Base-by-base conservation (phyloP, 2,888 invertebrate species). In the Masnerella sp. region DNA sequence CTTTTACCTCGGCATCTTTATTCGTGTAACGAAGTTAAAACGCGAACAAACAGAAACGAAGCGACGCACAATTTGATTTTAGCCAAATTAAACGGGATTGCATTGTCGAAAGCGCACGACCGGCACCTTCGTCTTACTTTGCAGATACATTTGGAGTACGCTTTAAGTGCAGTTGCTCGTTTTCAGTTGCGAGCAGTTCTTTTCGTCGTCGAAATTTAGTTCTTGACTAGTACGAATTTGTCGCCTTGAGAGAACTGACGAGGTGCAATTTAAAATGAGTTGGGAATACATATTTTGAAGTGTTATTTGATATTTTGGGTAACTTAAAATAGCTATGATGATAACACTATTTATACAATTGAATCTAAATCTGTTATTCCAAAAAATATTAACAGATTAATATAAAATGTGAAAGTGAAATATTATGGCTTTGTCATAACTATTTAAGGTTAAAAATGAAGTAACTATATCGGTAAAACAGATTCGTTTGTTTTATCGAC, bases 111-210 rank as follows among this genome's bases (percentile, higher is more conserved):
- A 62, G 62, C 52, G 45, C 49, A 11, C 32, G 28, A 59, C 67
- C 32, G 28, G 52, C 45, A 56, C 54, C 40, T 52, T 32, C 49
- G 15, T 40, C 47, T 49, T 67, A 32, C 30, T 28, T 56, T 56
- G 17, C 43, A 28, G 15, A 52, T 45, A 54, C 45, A 64, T 64
- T 54, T 45, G 8, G 54, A 52, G 17, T 36, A 17, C 18, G 17
- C 17, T 45, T 56, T 65, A 65, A 65, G 54, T 56, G 65, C 54
- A 56, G 28, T 47, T 54, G 49, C 67, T 67, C 67, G 56, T 67
- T 67, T 67, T 14, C 54, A 56, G 54, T 30, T 56, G 14, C 32
- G 14, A 54, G 36, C 43, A 22, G 45, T 36, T 40, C 25, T 45
- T 45, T 32, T 3, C 30, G 5, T 30, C 18, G 15, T 22, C 1